Conservation (phyloP, 2,797 vertebrate genomes). For the Vultur gryphus region DNA sequence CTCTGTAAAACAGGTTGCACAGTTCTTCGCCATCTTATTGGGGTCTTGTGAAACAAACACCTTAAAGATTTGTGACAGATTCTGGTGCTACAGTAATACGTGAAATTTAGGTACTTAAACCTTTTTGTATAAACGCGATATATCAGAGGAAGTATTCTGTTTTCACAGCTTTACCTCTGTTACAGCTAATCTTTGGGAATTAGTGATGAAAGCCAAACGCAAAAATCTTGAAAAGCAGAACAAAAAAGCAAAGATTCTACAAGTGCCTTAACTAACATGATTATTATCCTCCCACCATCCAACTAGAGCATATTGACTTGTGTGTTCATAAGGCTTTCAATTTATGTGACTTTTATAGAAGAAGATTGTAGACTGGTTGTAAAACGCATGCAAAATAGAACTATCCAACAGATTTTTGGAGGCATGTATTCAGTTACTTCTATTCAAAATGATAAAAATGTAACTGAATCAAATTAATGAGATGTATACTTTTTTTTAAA, state of each 20-base stretch:
- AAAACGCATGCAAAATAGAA: neutral
- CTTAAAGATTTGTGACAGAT: neutral
- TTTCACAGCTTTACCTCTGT: neutral
- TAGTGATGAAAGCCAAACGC: neutral
- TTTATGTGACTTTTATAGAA: neutral
- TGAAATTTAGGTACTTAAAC: neutral
- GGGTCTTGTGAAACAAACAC: neutral
- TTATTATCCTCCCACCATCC: neutral
- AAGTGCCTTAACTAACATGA: neutral
- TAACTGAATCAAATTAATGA: neutral
- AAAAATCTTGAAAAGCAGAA: neutral
- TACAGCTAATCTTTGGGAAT: neutral
- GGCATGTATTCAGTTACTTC: neutral
- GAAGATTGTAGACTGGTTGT: neutral
- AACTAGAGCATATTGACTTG: neutral
- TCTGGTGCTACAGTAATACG: neutral
- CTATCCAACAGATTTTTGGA: neutral
- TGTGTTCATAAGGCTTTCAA: neutral
- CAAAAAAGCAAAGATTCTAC: neutral
- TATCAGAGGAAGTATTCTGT: neutral
- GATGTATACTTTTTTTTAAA: neutral
- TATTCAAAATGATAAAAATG: too few species aligned
- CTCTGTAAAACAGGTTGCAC: neutral
- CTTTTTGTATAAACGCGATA: neutral
- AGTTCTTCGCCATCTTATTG: fast-evolving